These are phyloP conservation scores for Drosophila mojavensis DNA, from an alignment of 1,140 invertebrate genomes.

Conservation along the genomic window DNA sequence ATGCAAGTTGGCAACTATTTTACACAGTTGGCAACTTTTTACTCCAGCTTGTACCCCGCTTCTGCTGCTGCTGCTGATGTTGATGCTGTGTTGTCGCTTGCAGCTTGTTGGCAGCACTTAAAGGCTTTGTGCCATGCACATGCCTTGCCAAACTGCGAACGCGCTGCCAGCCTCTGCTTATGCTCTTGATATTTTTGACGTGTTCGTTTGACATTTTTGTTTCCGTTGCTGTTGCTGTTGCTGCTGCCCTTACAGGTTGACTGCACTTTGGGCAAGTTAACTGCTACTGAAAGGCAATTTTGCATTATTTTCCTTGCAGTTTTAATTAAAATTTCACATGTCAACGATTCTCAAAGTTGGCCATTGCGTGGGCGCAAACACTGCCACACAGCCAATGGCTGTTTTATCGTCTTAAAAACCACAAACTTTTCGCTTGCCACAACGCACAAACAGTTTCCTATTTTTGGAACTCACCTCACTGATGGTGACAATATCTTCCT, in stretches of 20 bases:
- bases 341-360: constrained; percentile 66
- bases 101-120: constrained; percentile 68
- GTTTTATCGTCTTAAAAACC: constrained; percentile 54
- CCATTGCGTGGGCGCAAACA: constrained; percentile 7
- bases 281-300: constrained; percentile 14
- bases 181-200: constrained; percentile 78
- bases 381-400: constrained; percentile 34
- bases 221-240: constrained; percentile 55
- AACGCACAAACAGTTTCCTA: too few species aligned
- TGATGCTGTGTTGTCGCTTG: constrained; percentile 34
- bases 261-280: constrained; percentile 36
- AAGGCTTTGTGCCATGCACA: constrained; percentile 71
- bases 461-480: too few species aligned
- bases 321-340: constrained; percentile 77
- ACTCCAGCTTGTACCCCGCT: constrained; percentile 17
- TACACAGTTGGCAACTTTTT: constrained; percentile 31
- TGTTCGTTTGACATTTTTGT: constrained; percentile 71
- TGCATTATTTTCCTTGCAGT: constrained; percentile 73
- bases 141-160: constrained; percentile 28
- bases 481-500: too few species aligned
- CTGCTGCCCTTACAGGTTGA: constrained; percentile 31
- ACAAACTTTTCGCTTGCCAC: too few species aligned
- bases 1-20: constrained; percentile 57
- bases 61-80: not conserved
- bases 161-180: constrained; percentile 43